phyloP scores from a whole-genome alignment of 2,888 invertebrate genomes.

The Nemurella pictetii region DNA sequence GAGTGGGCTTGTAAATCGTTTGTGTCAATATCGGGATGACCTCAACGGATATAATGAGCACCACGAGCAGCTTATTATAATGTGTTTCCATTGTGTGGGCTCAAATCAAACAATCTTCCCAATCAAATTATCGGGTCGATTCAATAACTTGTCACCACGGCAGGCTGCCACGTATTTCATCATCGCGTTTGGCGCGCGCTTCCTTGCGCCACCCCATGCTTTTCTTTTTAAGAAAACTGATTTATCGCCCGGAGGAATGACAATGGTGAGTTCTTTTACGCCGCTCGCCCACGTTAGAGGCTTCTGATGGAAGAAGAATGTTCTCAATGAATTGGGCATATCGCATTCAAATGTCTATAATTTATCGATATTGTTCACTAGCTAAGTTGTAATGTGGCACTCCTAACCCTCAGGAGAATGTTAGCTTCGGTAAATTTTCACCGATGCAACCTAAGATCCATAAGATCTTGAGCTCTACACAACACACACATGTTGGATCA shows the following conservation, averaged over 20 bases:
- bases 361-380: neutral
- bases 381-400: neutral
- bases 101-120: slow-evolving; percentile 9
- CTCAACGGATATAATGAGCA: slow-evolving; percentile 16
- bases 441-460: neutral
- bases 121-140: slow-evolving; percentile 1
- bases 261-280: neutral
- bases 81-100: slow-evolving; percentile 4
- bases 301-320: neutral
- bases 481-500: neutral
- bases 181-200: neutral
- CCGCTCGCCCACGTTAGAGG: neutral
- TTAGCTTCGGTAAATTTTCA: neutral
- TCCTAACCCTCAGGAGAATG: neutral
- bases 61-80: slow-evolving; percentile 7
- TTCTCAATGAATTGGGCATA: neutral
- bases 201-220: neutral
- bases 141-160: slow-evolving; percentile 14
- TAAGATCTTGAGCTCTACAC: neutral
- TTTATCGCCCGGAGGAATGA: neutral
- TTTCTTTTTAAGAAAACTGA: neutral
- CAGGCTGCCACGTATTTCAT: neutral
- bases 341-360: neutral
- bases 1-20: neutral
- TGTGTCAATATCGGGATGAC: slow-evolving; percentile 31